Evolutionary conservation across 2,888 invertebrate species (phyloP), one percentile per base, ranked within the genome.

Genomic region (Orchesella flavescens): DNA sequence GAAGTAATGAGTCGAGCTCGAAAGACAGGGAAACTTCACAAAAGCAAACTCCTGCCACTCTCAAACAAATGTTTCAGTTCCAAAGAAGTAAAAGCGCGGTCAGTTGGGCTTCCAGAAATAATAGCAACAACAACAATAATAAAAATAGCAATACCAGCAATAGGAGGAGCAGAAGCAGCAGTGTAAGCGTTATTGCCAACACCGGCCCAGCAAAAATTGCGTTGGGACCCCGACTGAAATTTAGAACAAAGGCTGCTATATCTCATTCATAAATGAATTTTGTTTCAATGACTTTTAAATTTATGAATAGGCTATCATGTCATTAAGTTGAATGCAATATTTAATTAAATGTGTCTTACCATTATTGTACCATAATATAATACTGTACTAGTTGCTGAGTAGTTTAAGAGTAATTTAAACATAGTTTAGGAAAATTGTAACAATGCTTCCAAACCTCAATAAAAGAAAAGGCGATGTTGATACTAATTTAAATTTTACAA

Each of bases 1-100:
- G 61, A 15, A 76, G 65, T 19, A 65, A 72, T 7, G 72, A 66
- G 43, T 68, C 34, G 19, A 72, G 55, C 21, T 17, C 55, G 17
- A 55, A 55, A 17, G 59, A 69, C 13, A 21, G 63, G 23, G 71
- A 61, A 46, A 66, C 53, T 43, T 75, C 81, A 3, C 81, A 74
- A 69, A 61, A 43, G 4, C 68, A 68, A 15, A 55, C 66, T 13
- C 81, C 75, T n/a, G 46, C 61, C 1, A 75, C 69, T 17, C 46
- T 77, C 66, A 76, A 57, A 44, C 77, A 84, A 77, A 84, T 84
- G 80, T 87, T 77, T 66, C 66, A 81, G 15, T 86, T 84, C 63
- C 87, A 87, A 15, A 61, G 87, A 23, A 79, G 84, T 61, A 84
- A 84, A 80, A 23, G 73, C 15, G 73, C 79, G 1, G 69, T 79